Evolutionary conservation across 2,797 vertebrate genomes (phyloP).

Genomic region (Alca torda): DNA sequence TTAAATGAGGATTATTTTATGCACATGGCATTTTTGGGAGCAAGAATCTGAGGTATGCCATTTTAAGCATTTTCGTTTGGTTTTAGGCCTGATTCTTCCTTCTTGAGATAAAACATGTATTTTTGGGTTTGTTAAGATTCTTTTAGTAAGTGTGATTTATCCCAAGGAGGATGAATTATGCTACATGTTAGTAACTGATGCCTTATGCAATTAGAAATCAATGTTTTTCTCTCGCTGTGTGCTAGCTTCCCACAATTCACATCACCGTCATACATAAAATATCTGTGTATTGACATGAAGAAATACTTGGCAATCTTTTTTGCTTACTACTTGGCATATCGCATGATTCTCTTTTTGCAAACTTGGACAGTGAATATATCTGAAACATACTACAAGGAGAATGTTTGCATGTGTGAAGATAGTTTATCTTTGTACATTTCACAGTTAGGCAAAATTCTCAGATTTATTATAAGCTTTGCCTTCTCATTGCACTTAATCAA

Average conservation of each 20-base stretch:
- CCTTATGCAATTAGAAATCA: constrained; percentile 12
- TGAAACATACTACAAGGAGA: background rate
- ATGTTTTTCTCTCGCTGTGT: background rate
- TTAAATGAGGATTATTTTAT: background rate
- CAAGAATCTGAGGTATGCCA: background rate
- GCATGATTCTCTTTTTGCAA: background rate
- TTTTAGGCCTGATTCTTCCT: background rate
- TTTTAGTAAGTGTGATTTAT: background rate
- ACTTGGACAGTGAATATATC: background rate
- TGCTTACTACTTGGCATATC: background rate
- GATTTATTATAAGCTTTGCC: background rate
- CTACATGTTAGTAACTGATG: background rate
- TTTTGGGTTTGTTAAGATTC: background rate
- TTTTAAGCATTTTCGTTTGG: background rate
- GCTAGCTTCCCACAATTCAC: background rate
- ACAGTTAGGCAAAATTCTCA: background rate
- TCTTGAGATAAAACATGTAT: background rate
- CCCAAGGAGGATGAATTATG: background rate
- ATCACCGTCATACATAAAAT: background rate
- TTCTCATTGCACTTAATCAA: background rate
- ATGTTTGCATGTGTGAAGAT: background rate
- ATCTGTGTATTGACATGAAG: background rate
- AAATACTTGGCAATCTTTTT: background rate
- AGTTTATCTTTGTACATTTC: background rate
- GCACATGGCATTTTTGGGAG: background rate